A percentile compares a stretch with the other conserved stretches of the same genome.
Conservation (phyloP, 1,140 invertebrate species). For the Euura saliciscinereae region DNA sequence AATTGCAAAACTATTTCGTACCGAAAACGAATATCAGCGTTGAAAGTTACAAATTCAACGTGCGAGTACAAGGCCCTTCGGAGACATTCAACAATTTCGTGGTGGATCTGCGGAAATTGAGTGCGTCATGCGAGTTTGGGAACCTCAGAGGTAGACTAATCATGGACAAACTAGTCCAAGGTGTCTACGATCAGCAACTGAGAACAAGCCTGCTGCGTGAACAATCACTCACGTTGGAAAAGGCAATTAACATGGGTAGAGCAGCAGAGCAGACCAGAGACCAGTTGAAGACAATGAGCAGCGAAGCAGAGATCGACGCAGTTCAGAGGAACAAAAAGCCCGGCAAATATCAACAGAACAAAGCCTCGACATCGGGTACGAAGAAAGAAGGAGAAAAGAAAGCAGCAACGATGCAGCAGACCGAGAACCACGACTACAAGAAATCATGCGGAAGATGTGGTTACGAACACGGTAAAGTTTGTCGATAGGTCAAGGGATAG, state of each 20-base stretch:
- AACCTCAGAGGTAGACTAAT: constrained; percentile 25
- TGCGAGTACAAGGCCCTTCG: constrained; percentile 19
- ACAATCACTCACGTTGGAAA: constrained; percentile 25
- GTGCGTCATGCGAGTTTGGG: constrained; percentile 27
- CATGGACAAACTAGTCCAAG: constrained; percentile 29
- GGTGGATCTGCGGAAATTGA: constrained; percentile 31
- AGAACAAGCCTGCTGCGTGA: constrained; percentile 27
- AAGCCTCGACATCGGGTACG: no score
- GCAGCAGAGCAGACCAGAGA: constrained; percentile 24
- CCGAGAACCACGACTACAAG: constrained; percentile 19
- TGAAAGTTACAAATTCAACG: constrained; percentile 31
- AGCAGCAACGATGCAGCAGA: constrained; percentile 18
- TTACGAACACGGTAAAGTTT: constrained; percentile 11
- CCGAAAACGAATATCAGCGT: constrained; percentile 39
- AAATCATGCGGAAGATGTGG: constrained; percentile 10
- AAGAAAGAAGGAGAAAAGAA: neutral
- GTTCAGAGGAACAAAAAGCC: neutral
- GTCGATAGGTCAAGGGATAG: constrained; percentile 25
- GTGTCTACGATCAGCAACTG: constrained; percentile 24
- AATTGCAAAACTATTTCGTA: constrained; percentile 25
- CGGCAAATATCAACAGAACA: no score
- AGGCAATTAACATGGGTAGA: constrained; percentile 27
- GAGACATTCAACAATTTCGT: constrained; percentile 27
- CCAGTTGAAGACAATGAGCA: constrained; percentile 25
- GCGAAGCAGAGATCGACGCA: constrained; percentile 14